Evolutionary conservation across 37 sponge, comb jelly and placozoan species (phyloP).

Genomic region (Tethya wilhelma): DNA sequence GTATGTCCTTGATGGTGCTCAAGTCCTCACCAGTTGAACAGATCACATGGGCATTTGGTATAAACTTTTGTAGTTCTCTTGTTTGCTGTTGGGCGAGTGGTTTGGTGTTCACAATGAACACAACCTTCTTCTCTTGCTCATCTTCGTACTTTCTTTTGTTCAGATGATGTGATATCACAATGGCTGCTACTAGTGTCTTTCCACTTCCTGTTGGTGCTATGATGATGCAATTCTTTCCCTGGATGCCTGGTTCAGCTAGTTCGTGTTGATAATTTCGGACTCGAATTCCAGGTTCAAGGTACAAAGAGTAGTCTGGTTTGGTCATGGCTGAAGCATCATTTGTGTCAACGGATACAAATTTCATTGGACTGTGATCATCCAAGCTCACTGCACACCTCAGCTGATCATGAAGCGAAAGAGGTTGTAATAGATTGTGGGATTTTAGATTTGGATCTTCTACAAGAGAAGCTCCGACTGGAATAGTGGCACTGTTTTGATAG

Average conservation of each 20-base stretch:
- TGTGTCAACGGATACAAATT: too few species aligned
- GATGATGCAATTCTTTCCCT: conserved; percentile 65
- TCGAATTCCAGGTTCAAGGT: background rate
- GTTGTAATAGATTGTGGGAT: too few species aligned
- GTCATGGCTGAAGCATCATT: background rate
- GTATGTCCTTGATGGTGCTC: background rate
- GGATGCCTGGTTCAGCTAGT: conserved; percentile 59
- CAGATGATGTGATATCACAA: conserved; percentile 55
- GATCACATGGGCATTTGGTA: conserved; percentile 26
- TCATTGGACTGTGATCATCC: too few species aligned
- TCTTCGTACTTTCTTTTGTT: conserved; percentile 8
- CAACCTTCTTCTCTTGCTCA: background rate
- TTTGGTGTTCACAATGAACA: conserved; percentile 48
- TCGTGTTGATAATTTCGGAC: conserved; percentile 55
- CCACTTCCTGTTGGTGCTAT: conserved; percentile 77
- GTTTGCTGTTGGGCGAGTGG: conserved; percentile 69
- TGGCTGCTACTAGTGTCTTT: conserved; percentile 68
- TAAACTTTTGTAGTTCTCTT: conserved; percentile 18
- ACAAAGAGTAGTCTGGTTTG: background rate
- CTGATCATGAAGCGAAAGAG: too few species aligned
- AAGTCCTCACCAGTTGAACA: conserved; percentile 23
- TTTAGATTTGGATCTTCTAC: too few species aligned
- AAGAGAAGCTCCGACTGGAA: too few species aligned
- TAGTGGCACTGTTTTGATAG: too few species aligned
- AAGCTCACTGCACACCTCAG: too few species aligned